Base-by-base conservation (phyloP, 2,113 vertebrate species). In the Nibea albiflora region DNA sequence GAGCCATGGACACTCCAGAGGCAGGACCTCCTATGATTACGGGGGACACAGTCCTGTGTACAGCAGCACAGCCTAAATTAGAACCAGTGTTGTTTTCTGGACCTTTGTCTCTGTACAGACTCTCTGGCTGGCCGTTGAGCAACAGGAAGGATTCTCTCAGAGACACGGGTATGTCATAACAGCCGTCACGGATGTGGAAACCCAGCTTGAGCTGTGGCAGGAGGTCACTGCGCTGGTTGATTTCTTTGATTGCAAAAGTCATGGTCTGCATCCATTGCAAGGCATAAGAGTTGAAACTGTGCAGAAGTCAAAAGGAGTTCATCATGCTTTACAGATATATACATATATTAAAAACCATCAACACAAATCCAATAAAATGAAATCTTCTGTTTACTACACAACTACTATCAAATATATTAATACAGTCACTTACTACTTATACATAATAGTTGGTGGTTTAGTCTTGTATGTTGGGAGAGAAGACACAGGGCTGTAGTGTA, bases 221-320 rank as follows among this genome's bases (percentile, higher is more conserved):
- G 14, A 95, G 77, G 73, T 95, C 93, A 8, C 31, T 60, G 35
- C 87, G 89, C 39, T 81, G 76, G 79, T 95, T 95, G 74, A 95
- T 93, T 66, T 95, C 94, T 56, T 63, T 75, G 14, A 95, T 90
- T 26, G 94, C 87, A 78, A 94, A 95, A 14, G 78, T 88, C 94
- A 95, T 95, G 9, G 94, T 93, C 60, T 90, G 86, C 87, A 94
- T 94, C 94, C 94, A 95, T 19, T 93, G 90, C n/a, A 95, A 76
- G 19, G 92, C 91, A 75, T 91, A 87, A 76, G 92, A 73, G 11
- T n/a, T 53, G 20, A 53, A 53, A 53, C 52, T 53, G 20, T 65
- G 70, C 11, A 26, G 9, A 72, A 78, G 9, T 65, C 3, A 64
- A 44, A 85, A 73, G 15, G 8, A 65, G 44, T 65, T 26, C 15